Percentiles rank a stretch among this genome's conserved stretches.
These are phyloP conservation scores for Drosophila seclusa DNA, from an alignment of 2,888 invertebrate species.

Conservation along the genomic window DNA sequence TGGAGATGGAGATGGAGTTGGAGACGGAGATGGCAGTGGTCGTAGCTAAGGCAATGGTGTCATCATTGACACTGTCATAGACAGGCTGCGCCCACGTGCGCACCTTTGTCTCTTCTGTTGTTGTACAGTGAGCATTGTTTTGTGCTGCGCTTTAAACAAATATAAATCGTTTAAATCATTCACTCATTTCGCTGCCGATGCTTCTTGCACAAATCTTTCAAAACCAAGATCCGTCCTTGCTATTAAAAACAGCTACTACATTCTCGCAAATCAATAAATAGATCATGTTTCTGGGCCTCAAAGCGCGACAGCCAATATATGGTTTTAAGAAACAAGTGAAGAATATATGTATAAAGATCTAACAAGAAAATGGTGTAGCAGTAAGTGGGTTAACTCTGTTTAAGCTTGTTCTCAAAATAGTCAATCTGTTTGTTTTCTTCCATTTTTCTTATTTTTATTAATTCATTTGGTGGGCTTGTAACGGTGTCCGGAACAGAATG, in stretches of 20 bases:
- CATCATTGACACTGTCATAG: constrained; percentile 68
- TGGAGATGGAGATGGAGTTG: constrained; percentile 30
- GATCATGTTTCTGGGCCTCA: constrained; percentile 20
- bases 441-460: neutral
- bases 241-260: constrained; percentile 19
- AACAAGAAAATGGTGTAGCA: neutral
- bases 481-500: constrained; percentile 21
- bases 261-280: constrained; percentile 33
- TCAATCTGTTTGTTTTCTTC: constrained; percentile 10
- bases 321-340: neutral
- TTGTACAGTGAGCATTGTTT: constrained; percentile 26
- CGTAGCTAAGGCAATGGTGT: constrained; percentile 55
- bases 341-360: neutral
- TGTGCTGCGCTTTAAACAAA: constrained; percentile 7
- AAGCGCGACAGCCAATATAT: neutral
- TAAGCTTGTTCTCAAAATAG: constrained; percentile 3
- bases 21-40: constrained; percentile 12
- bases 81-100: constrained; percentile 35
- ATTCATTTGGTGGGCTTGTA: constrained; percentile 8
- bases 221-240: constrained; percentile 68
- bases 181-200: neutral
- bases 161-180: constrained; percentile 30
- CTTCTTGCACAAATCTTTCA: constrained; percentile 9
- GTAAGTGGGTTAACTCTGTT: constrained; percentile 23
- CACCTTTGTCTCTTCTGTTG: neutral